phyloP scores from a whole-genome alignment of 2,797 vertebrate genomes.

The Chelon auratus region DNA sequence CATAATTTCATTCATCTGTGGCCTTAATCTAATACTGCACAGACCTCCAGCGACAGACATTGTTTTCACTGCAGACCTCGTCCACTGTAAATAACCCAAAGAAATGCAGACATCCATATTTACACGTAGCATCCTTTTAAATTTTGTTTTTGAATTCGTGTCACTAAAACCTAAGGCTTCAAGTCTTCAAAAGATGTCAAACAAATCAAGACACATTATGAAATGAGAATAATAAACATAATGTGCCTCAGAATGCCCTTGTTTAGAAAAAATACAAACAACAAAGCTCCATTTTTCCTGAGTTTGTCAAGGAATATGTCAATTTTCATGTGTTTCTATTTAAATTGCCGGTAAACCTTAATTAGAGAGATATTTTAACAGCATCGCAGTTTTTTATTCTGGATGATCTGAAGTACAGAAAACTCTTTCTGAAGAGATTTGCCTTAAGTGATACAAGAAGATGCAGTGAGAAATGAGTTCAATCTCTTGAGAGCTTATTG shows the following conservation, averaged over 20 bases:
- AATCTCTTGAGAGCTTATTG: background rate
- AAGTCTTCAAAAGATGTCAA: background rate
- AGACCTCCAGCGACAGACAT: conserved; percentile 22
- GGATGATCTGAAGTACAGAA: background rate
- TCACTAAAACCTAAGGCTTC: background rate
- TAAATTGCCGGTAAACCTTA: background rate
- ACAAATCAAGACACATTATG: conserved; percentile 24
- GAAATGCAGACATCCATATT: conserved; percentile 5
- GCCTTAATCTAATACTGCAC: conserved; percentile 46
- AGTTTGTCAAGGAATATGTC: background rate
- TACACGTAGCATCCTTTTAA: background rate
- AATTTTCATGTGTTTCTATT: background rate
- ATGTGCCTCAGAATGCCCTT: background rate
- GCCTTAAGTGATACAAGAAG: no score
- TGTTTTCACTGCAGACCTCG: background rate
- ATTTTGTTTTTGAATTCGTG: conserved; percentile 12
- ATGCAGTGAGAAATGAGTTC: background rate
- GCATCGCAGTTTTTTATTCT: no score
- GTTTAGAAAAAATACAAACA: background rate
- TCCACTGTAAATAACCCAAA: background rate
- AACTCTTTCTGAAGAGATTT: background rate
- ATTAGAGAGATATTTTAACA: background rate
- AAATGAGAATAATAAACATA: conserved; percentile 5
- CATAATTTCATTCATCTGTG: conserved; percentile 48
- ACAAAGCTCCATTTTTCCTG: background rate